Base-by-base conservation (phyloP, 2,888 invertebrate genomes). In the Aphelenchoides bicaudatus region DNA sequence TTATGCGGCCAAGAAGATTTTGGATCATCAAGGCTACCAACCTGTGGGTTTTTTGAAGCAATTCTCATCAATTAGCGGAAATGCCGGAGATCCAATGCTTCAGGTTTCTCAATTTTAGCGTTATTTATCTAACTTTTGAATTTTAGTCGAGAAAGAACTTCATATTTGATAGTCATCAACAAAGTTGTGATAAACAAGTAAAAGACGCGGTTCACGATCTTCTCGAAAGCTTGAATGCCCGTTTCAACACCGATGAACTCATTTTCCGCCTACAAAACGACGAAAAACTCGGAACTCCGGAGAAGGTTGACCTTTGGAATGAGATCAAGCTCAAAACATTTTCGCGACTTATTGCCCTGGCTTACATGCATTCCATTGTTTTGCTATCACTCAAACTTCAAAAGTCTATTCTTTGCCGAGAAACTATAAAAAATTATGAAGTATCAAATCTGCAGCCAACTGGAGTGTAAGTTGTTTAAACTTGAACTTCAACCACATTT, bases 391-490 rank as follows among this genome's bases (percentile, higher is more conserved):
- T 66, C n/a, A 66, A 66, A 34, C 39, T 55, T 2, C 69, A 70
- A 39, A 70, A 70, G 49, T 52, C 66, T 13, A 70, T 66, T 19
- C 16, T 66, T 30, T 67, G 66, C 29, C 59, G 54, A 47, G 65
- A 68, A 39, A 50, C 50, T 21, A 55, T 62, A 28, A 65, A 43
- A 21, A 31, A 38, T 25, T 29, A 54, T 1, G 66, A 62, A 30
- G 31, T 31, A 2, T 29, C 19, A 58, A 21, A 59, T n/a, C 21
- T 58, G 37, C 34, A n/a, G 34, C 16, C 21, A 21, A 59, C 10
- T 58, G 37, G 58, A 58, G 16, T 58, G 58, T 56, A 19, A 59
- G 58, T 25, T 53, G 10, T 10, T 2, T 51, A 16, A 16, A 37
- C 13, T 29, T 19, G 21, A 4, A 13, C 34, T n/a, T 58, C 8